Conservation (phyloP, 2,797 vertebrate species). For the Neopelma chrysocephalum region DNA sequence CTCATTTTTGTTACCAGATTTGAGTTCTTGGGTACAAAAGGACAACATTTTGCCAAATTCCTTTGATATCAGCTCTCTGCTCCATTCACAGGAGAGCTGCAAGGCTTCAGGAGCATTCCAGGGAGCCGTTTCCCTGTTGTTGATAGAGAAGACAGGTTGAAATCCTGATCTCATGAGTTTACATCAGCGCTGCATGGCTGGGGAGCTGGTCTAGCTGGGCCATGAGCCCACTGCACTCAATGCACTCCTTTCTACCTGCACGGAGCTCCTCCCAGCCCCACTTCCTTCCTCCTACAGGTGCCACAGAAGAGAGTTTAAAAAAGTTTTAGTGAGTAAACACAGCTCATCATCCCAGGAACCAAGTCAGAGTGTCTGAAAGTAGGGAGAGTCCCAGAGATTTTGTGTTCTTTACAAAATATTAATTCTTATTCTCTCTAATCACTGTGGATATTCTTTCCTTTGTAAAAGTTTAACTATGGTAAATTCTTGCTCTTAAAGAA, state of each 20-base stretch:
- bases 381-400: neutral
- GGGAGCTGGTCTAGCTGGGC: neutral
- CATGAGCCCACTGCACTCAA: neutral
- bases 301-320: accelerated
- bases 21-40: neutral
- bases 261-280: neutral
- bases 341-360: neutral
- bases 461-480: neutral
- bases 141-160: neutral
- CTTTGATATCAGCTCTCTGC: neutral
- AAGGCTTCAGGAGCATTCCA: neutral
- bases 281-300: accelerated
- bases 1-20: slow-evolving; percentile 29
- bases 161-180: neutral
- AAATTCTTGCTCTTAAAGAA: neutral
- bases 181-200: accelerated
- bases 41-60: neutral
- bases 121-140: neutral
- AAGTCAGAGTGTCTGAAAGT: neutral
- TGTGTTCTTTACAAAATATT: neutral
- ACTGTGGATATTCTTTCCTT: neutral
- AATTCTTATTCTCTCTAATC: neutral
- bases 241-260: neutral
- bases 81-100: neutral
- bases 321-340: neutral